Evolutionary conservation across 2,113 vertebrate species (phyloP).

Genomic region (Microcebus griseorufus): DNA sequence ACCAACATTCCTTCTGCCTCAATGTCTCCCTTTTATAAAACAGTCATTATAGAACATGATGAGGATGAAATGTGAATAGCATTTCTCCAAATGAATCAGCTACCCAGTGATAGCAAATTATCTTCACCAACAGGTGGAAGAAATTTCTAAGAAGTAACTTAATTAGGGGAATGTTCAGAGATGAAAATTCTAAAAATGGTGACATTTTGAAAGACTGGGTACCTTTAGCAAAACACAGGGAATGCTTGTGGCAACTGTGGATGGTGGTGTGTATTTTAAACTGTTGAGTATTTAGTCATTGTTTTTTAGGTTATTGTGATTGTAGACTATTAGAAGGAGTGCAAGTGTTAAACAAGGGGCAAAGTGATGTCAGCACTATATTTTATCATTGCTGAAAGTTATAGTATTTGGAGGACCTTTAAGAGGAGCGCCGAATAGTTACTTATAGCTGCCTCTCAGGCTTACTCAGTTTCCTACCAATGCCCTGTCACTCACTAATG

Average conservation of each 20-base stretch:
- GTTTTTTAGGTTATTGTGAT: background rate
- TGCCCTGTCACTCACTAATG: background rate
- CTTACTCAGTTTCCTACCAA: background rate
- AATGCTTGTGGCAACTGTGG: background rate
- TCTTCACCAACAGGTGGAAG: background rate
- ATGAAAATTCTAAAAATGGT: slow-evolving; percentile 52
- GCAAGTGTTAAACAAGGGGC: background rate
- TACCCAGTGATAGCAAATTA: background rate
- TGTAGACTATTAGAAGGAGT: background rate
- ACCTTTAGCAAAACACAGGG: background rate
- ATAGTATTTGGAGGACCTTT: background rate
- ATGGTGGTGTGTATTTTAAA: slow-evolving; percentile 6
- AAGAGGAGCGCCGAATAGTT: background rate
- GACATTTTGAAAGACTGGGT: slow-evolving; percentile 25
- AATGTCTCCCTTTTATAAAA: background rate
- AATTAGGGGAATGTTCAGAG: slow-evolving; percentile 27
- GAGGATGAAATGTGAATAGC: background rate
- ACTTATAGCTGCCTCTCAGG: background rate
- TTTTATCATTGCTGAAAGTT: background rate
- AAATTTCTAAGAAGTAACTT: slow-evolving; percentile 44
- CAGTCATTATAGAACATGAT: background rate
- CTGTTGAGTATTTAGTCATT: background rate
- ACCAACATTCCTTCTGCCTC: background rate
- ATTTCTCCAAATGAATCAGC: slow-evolving; percentile 8
- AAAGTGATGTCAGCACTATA: background rate